A percentile compares a stretch with the other conserved stretches of the same genome.
Conservation (phyloP, 2,113 vertebrate genomes). For the Paradoxurus hermaphroditus region DNA sequence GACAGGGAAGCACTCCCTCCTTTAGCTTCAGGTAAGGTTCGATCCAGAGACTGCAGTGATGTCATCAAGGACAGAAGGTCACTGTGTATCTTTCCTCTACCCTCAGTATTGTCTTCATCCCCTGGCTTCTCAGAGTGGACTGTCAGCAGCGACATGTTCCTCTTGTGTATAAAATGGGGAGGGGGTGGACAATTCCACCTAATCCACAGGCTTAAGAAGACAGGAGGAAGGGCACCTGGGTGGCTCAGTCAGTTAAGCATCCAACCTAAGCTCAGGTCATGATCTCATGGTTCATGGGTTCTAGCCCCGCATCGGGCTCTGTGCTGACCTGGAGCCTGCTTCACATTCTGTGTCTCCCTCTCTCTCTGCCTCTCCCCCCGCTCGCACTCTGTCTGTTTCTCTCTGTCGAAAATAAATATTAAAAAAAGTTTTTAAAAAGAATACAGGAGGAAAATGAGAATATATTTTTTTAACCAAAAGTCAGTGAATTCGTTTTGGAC, state of each 20-base stretch:
- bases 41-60: neutral
- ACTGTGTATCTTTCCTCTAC: neutral
- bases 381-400: too few species aligned
- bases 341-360: too few species aligned
- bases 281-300: too few species aligned
- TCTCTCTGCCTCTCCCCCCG: too few species aligned
- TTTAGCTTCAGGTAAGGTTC: slow-evolving; percentile 12
- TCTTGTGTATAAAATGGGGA: neutral
- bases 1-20: neutral
- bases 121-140: neutral
- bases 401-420: too few species aligned
- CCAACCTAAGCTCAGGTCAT: too few species aligned
- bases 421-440: too few species aligned
- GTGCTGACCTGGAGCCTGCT: too few species aligned
- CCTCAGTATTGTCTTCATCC: neutral
- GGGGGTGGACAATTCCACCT: neutral
- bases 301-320: too few species aligned
- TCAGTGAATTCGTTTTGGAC: slow-evolving; percentile 28
- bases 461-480: neutral
- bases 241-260: too few species aligned
- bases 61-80: neutral
- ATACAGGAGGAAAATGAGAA: neutral
- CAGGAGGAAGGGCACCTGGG: too few species aligned
- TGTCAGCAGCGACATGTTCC: neutral
- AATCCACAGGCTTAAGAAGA: neutral